Evolutionary conservation across 2,113 vertebrate genomes (phyloP), one percentile per base, ranked within the genome.

Genomic region (Neolamprologus caudopunctatus): DNA sequence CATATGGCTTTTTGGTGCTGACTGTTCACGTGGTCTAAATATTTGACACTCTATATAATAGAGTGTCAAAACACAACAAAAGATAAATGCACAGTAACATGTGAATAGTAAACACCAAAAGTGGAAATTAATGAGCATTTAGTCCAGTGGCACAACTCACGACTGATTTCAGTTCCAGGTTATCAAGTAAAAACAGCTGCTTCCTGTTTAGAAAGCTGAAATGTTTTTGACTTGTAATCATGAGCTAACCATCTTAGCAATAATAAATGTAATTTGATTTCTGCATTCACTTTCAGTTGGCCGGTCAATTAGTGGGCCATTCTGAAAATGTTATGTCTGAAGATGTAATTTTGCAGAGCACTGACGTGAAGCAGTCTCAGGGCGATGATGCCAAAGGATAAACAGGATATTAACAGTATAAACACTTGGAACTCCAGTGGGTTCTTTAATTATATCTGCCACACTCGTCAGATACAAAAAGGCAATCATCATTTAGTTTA

Each of bases 101-200:
- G 7, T 71, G 17, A 58, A 24, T 16, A 26, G 6, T 88, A 63
- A 93, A 87, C 79, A 91, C 33, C 28, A 50, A 31, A 47, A 13
- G 9, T 83, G 31, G 80, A 71, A 80, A 85, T 78, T 5, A 81
- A 85, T 40, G 5, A 80, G 31, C 37, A 71, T 79, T 73, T 92
- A 26, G 78, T 71, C 24, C 63, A 21, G 21, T 53, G 33, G 75
- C 61, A 82, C 81, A 12, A 66, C n/a, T 68, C 9, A 28, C 17
- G 26, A 73, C 8, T 45, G 57, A 33, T 47, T 79, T 26, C 26
- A 35, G 7, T 78, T 87, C 33, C 63, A 82, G 35, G 11, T 24
- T 66, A 47, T 84, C 33, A 31, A 83, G 83, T 57, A 71, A 57
- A 90, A 81, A 31, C 90, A 91, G 75, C 87, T 89, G 73, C 12